These are phyloP conservation scores for Zaprionus inermis DNA, from an alignment of 1,140 invertebrate genomes.

Conservation along the genomic window DNA sequence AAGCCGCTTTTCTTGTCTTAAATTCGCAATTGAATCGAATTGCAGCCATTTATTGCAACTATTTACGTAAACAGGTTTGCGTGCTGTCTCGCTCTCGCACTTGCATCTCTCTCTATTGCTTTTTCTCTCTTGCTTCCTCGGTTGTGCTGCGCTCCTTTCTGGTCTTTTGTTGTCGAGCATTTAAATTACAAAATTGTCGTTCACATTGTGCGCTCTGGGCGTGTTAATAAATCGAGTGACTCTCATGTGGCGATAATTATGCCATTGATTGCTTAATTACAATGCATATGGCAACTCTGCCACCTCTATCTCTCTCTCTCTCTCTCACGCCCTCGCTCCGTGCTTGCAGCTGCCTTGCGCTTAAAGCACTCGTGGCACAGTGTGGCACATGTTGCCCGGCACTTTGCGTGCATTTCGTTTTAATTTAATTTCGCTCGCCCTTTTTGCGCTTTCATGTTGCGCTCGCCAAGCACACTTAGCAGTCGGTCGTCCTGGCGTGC, in stretches of 20 bases:
- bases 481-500: constrained; percentile 15
- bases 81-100: background rate
- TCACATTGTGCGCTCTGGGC: constrained; percentile 46
- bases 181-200: constrained; percentile 72
- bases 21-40: background rate
- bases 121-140: background rate
- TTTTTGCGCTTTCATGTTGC: constrained; percentile 76
- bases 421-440: constrained; percentile 77
- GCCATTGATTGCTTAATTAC: constrained; percentile 81
- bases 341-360: constrained; percentile 28
- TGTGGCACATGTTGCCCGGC: constrained; percentile 46
- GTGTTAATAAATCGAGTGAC: constrained; percentile 79
- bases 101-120: background rate
- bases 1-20: background rate
- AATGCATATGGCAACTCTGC: constrained; percentile 60
- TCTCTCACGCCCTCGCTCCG: constrained; percentile 8
- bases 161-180: constrained; percentile 56
- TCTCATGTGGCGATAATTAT: constrained; percentile 81
- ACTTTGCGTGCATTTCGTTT: constrained; percentile 80
- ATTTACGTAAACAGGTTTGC: background rate
- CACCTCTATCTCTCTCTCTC: background rate
- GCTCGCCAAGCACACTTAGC: constrained; percentile 57
- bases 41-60: background rate
- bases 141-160: background rate
- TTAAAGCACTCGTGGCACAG: constrained; percentile 68